A percentile compares a stretch with the other conserved stretches of the same genome.
Evolutionary conservation across 2,797 vertebrate species (phyloP).

Genomic region (Neopelma chrysocephalum): DNA sequence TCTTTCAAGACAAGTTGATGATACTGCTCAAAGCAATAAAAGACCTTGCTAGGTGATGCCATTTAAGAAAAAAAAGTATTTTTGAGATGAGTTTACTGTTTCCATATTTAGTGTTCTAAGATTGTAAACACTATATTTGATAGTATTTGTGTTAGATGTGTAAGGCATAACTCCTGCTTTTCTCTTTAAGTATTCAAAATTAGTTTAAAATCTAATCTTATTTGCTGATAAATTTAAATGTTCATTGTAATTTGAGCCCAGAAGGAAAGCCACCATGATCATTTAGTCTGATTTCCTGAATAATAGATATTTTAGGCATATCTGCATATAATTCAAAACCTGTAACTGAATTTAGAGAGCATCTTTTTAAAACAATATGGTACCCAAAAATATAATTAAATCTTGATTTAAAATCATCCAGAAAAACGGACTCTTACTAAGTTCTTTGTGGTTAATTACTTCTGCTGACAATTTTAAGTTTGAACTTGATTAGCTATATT

Average conservation of each 20-base stretch:
- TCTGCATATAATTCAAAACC: not conserved
- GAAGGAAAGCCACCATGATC: not conserved
- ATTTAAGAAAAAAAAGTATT: conserved; percentile 41
- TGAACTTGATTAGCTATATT: not conserved
- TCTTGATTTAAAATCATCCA: not conserved
- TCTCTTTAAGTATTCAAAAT: not conserved
- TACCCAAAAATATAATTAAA: not conserved
- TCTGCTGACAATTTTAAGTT: not conserved
- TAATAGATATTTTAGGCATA: not conserved
- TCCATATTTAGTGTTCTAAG: not conserved
- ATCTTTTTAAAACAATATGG: not conserved
- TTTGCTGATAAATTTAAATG: not conserved
- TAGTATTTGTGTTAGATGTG: not conserved
- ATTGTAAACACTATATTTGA: not conserved
- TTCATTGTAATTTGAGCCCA: not conserved
- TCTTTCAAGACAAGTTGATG: conserved; percentile 64
- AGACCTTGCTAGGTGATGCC: conserved; percentile 21
- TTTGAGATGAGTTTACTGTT: conserved; percentile 27
- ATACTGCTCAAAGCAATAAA: conserved; percentile 52
- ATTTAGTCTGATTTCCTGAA: not conserved
- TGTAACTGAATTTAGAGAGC: not conserved
- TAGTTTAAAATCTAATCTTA: not conserved
- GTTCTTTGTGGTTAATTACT: not conserved
- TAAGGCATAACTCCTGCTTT: not conserved
- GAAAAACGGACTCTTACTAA: not conserved